phyloP scores from a whole-genome alignment of 2,113 vertebrate genomes.

The Gavialis gangeticus region DNA sequence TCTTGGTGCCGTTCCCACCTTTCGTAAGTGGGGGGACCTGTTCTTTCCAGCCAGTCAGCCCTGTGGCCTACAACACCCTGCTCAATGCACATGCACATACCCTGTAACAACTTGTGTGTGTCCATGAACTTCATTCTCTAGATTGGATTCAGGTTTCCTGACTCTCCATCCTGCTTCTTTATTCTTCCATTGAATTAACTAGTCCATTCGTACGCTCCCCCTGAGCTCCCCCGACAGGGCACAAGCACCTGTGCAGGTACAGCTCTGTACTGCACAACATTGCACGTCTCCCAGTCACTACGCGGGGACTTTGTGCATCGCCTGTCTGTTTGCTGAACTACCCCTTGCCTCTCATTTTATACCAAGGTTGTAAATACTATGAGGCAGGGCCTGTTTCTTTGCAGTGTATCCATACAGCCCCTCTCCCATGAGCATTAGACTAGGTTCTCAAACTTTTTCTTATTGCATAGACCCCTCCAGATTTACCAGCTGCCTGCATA shows the following conservation, averaged over 20 bases:
- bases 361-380: background rate
- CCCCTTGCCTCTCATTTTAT: background rate
- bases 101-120: background rate
- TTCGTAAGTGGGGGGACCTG: background rate
- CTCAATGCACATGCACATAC: background rate
- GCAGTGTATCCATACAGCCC: background rate
- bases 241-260: background rate
- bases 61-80: background rate
- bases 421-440: too few species aligned
- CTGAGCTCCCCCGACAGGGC: background rate
- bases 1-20: background rate
- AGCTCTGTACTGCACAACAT: background rate
- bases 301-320: background rate
- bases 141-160: background rate
- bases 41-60: background rate
- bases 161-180: background rate
- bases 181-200: background rate
- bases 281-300: background rate
- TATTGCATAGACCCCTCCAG: too few species aligned
- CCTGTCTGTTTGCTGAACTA: background rate
- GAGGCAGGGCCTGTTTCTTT: background rate
- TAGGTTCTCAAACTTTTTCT: too few species aligned
- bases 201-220: background rate
- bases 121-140: background rate
- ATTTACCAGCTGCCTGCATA: too few species aligned